Conservation (phyloP, 2,888 invertebrate species). For the Himalopsyche japonica region DNA sequence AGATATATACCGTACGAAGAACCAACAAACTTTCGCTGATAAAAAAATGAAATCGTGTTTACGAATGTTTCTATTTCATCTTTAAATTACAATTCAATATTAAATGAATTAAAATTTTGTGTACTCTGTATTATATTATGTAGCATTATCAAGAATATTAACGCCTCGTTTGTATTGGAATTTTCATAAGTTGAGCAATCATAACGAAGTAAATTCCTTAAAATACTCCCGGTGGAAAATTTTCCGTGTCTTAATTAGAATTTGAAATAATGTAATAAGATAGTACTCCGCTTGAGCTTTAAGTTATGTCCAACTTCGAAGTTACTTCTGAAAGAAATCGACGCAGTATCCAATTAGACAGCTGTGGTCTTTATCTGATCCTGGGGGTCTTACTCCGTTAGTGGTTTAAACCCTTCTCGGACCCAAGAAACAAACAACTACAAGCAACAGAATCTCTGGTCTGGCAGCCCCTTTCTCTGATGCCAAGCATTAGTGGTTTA, state of each 20-base stretch:
- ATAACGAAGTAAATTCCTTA: background rate
- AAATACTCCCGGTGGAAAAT: background rate
- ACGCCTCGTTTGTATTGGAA: no score
- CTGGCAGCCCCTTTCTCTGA: background rate
- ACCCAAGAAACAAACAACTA: background rate
- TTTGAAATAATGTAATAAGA: background rate
- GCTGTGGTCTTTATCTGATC: slow-evolving; percentile 4
- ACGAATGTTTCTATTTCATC: no score
- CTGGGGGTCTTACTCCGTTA: background rate
- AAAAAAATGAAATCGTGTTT: no score
- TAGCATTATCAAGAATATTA: no score
- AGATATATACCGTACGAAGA: no score
- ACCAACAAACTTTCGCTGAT: no score
- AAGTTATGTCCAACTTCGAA: background rate
- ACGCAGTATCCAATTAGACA: slow-evolving; percentile 24
- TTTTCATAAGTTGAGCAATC: background rate
- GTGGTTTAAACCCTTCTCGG: slow-evolving; percentile 7
- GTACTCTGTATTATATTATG: no score
- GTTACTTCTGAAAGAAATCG: slow-evolving; percentile 23
- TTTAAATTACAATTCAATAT: no score
- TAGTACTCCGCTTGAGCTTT: background rate
- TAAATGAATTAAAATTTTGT: no score
- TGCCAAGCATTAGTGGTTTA: slow-evolving; percentile 19
- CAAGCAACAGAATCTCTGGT: background rate
- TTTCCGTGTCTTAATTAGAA: background rate